phyloP scores from a whole-genome alignment of 2,888 invertebrate genomes.

The Ypsolopha sequella region DNA sequence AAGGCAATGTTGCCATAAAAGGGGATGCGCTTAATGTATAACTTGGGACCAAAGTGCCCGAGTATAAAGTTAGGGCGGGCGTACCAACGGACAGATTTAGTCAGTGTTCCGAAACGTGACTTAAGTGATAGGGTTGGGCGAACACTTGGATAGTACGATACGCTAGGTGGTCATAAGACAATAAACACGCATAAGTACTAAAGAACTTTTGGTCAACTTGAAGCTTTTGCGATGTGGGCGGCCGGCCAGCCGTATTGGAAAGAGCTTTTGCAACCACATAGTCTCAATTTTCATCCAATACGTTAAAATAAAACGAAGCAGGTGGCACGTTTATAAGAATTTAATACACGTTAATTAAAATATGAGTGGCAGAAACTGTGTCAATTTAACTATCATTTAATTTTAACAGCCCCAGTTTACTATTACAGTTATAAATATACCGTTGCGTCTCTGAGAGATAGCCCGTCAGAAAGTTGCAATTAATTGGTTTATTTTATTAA shows the following conservation, averaged over 20 bases:
- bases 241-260: too few relatives aligned
- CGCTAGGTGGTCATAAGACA: slow-evolving; percentile 27
- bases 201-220: too few relatives aligned
- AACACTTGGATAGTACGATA: slow-evolving; percentile 19
- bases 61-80: slow-evolving; percentile 19
- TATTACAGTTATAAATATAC: neutral
- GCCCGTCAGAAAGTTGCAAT: neutral
- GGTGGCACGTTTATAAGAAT: too few relatives aligned
- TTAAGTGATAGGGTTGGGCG: slow-evolving; percentile 18
- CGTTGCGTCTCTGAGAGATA: neutral
- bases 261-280: too few relatives aligned
- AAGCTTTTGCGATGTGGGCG: too few relatives aligned
- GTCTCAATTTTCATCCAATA: too few relatives aligned
- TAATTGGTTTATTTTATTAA: neutral
- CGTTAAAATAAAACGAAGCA: too few relatives aligned
- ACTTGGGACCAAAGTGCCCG: neutral
- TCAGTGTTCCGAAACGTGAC: slow-evolving; percentile 33
- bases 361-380: neutral
- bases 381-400: neutral
- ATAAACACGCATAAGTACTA: neutral
- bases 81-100: slow-evolving; percentile 30
- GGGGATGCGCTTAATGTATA: neutral
- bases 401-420: neutral
- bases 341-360: too few relatives aligned
- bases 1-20: neutral